Percentiles rank a stretch among this genome's conserved stretches.
These are phyloP conservation scores for Varanus komodoensis DNA, from an alignment of 2,113 vertebrate genomes.

Conservation along the genomic window DNA sequence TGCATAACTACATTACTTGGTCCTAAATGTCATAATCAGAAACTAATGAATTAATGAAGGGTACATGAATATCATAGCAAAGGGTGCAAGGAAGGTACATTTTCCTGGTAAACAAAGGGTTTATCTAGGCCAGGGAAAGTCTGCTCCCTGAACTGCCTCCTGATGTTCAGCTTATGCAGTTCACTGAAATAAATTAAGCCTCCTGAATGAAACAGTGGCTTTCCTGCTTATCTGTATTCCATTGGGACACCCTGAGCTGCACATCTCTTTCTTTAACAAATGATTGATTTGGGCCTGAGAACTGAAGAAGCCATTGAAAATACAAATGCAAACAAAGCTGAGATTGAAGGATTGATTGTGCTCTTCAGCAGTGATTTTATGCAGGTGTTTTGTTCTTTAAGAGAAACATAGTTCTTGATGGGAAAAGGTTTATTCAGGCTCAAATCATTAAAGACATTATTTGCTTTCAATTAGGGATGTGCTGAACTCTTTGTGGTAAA, in stretches of 20 bases:
- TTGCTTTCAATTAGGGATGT: constrained; percentile 66
- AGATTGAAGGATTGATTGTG: constrained; percentile 67
- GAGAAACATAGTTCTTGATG: constrained; percentile 57
- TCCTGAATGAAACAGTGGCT: constrained; percentile 28
- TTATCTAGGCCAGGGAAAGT: constrained; percentile 28
- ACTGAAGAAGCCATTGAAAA: constrained; percentile 64
- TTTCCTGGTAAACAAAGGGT: constrained; percentile 30
- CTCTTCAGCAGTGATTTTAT: constrained; percentile 67
- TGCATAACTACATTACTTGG: neutral
- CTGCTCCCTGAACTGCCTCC: constrained; percentile 2
- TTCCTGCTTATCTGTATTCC: constrained; percentile 69
- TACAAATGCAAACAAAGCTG: constrained; percentile 69
- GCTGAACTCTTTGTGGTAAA: constrained; percentile 35
- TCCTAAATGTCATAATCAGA: neutral
- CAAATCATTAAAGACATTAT: constrained; percentile 62
- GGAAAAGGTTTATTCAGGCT: constrained; percentile 55
- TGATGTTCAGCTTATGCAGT: constrained; percentile 36
- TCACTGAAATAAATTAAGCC: constrained; percentile 52
- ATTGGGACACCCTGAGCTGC: constrained; percentile 42
- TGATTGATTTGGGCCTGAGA: constrained; percentile 70
- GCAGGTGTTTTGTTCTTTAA: constrained; percentile 66
- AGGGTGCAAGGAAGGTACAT: neutral
- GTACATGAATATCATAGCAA: neutral
- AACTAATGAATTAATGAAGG: constrained; percentile 29
- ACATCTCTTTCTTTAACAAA: constrained; percentile 71